Evolutionary conservation across 2,113 vertebrate genomes (phyloP).

Genomic region (Aegithalos caudatus): DNA sequence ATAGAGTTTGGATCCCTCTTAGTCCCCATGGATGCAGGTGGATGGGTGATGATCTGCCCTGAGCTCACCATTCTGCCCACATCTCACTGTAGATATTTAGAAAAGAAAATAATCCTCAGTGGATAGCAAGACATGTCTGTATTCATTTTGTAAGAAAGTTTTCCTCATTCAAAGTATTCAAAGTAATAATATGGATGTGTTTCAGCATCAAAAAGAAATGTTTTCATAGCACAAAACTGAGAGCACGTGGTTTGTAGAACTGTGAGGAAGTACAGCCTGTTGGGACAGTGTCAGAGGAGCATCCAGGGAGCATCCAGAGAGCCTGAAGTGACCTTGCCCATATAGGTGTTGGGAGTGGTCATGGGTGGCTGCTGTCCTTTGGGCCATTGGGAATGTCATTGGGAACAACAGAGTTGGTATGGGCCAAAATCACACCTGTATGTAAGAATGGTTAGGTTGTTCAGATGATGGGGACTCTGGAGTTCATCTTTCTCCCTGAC

Average conservation of each 20-base stretch:
- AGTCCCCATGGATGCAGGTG: background rate
- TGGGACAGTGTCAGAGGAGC: background rate
- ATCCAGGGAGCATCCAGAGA: background rate
- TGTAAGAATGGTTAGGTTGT: background rate
- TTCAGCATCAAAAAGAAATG: background rate
- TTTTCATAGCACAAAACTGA: background rate
- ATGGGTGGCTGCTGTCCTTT: background rate
- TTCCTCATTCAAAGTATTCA: background rate
- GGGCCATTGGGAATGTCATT: background rate
- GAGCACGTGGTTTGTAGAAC: background rate
- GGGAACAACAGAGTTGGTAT: fast-evolving
- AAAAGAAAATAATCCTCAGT: background rate
- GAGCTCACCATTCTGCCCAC: background rate
- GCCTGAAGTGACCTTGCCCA: background rate
- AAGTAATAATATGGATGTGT: background rate
- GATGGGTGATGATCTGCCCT: background rate
- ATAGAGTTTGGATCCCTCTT: background rate
- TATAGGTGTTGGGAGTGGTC: background rate
- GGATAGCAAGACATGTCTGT: background rate
- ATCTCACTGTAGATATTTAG: background rate
- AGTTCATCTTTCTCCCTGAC: background rate
- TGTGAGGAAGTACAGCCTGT: background rate
- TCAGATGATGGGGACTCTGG: background rate
- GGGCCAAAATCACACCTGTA: background rate
- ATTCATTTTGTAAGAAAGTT: background rate